Evolutionary conservation across 2,113 vertebrate species (phyloP), one percentile per base, ranked within the genome.

Genomic region (Heloderma charlesbogerti): DNA sequence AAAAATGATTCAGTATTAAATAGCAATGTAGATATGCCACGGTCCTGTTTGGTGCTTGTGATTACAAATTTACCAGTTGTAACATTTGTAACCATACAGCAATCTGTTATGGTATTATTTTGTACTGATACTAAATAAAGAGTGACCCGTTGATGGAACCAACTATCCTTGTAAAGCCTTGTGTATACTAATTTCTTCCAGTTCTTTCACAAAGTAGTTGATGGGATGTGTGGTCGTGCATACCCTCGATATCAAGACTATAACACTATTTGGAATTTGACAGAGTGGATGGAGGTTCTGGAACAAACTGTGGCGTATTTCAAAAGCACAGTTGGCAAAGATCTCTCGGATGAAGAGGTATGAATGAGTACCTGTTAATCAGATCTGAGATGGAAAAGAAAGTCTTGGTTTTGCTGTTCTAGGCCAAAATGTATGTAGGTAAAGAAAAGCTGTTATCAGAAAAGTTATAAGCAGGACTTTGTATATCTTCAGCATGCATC

Each of bases 201-300:
- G 99, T 97, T 99, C 71, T 97, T 99, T 92, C 99, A 99, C 94
- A 98, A 97, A 89, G 90, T 98, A 85, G 93, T 99, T n/a, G 99
- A 99, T 95, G 98, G 98, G 45, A 87, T 99, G 34, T 99, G 99
- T 94, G 98, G 99, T 1, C 97, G 97, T 18, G 92, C 97, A 0
- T 97, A 96, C 86, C 98, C 99, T 78, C 95, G 89, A 2, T 95
- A 97, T 88, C 95, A 92, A 6, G 98, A 99, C 67, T 98, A 98
- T 92, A 93, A 97, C 29, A 88, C 25, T 57, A 45, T 97, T 60
- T 99, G 98, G 98, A 98, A 95, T 88, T 95, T 98, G 83, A 69
- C 95, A 0, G 98, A 99, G 87, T 99, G 98, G 98, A 95, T 96
- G 92, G 95, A 98, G 74, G 94, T 99, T 84, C 94, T 98, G 1